Evolutionary conservation across 2,888 invertebrate genomes (phyloP).

Genomic region (Lasioglossum morio): DNA sequence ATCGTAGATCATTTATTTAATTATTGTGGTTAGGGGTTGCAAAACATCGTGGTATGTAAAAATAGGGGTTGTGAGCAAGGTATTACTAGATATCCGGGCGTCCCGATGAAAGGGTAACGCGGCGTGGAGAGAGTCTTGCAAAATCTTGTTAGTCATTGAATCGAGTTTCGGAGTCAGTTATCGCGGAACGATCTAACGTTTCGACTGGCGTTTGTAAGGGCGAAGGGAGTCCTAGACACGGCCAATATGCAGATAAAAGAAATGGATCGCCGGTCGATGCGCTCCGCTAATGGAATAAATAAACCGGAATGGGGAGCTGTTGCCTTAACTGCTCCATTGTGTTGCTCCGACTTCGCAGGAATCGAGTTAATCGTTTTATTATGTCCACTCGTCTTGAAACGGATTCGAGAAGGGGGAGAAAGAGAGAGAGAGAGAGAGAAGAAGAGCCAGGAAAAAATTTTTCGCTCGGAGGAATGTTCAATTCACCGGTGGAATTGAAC

Average conservation of each 20-base stretch:
- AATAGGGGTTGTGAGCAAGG: neutral
- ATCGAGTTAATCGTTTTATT: constrained; percentile 70
- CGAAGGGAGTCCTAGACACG: neutral
- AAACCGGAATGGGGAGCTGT: constrained; percentile 60
- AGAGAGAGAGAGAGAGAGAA: too few species aligned
- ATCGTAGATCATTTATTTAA: too few species aligned
- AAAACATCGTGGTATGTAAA: neutral
- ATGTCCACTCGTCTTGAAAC: constrained; percentile 53
- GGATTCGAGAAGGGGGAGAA: constrained; percentile 26
- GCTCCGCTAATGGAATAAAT: constrained; percentile 68
- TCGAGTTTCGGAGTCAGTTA: neutral
- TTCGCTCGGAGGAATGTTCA: constrained; percentile 20
- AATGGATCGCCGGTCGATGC: constrained; percentile 31
- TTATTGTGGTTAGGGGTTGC: too few species aligned
- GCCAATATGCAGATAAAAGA: constrained; percentile 47
- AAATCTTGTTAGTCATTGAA: constrained; percentile 1
- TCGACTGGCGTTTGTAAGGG: constrained; percentile 28
- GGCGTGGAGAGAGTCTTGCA: neutral
- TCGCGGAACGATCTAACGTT: constrained; percentile 41
- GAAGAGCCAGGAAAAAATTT: neutral
- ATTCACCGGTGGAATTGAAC: constrained; percentile 39
- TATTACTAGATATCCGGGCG: neutral
- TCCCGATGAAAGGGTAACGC: neutral
- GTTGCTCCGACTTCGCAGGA: constrained; percentile 58
- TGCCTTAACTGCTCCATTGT: constrained; percentile 63